Evolutionary conservation across 2,888 invertebrate genomes (phyloP).

Genomic region (Seira musarum): DNA sequence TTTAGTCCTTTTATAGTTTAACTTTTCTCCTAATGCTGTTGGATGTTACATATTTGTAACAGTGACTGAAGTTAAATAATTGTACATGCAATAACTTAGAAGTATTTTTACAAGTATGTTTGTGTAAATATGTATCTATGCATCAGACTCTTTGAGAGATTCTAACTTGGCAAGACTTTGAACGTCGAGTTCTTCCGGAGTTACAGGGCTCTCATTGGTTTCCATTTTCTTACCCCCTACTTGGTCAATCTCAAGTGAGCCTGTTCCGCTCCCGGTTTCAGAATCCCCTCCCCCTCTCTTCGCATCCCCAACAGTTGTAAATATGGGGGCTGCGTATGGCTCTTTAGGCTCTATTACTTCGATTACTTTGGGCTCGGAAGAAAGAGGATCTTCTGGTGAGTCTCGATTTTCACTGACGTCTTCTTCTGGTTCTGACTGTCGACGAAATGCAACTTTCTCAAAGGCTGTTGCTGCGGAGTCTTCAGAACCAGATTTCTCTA

Average conservation of each 20-base stretch:
- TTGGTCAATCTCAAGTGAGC: slow-evolving; percentile 67
- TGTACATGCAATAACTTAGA: too few species aligned
- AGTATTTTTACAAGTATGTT: too few species aligned
- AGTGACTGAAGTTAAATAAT: too few species aligned
- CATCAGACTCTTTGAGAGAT: slow-evolving; percentile 92
- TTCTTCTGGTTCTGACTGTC: slow-evolving; percentile 49
- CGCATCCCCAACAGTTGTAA: slow-evolving; percentile 48
- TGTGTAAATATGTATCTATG: slow-evolving; percentile 75
- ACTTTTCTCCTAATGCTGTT: too few species aligned
- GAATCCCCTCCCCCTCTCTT: slow-evolving; percentile 18
- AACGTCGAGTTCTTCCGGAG: slow-evolving; percentile 91
- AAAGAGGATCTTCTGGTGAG: slow-evolving; percentile 52
- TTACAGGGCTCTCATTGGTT: slow-evolving; percentile 69
- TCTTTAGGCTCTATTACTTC: slow-evolving; percentile 57
- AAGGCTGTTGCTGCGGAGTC: slow-evolving; percentile 38
- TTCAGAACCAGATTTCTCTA: slow-evolving; percentile 44
- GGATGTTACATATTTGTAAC: too few species aligned
- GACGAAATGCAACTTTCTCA: slow-evolving; percentile 43
- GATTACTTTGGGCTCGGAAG: slow-evolving; percentile 56
- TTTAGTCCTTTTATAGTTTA: too few species aligned
- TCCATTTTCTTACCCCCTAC: slow-evolving; percentile 51
- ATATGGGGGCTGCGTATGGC: slow-evolving; percentile 44
- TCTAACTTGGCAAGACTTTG: slow-evolving; percentile 90
- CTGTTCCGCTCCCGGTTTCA: slow-evolving; percentile 42
- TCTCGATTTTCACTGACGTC: slow-evolving; percentile 19